Percentiles rank a stretch among this genome's conserved stretches.
phyloP scores from a whole-genome alignment of 1,140 invertebrate genomes.

The Drosophila guanche region DNA sequence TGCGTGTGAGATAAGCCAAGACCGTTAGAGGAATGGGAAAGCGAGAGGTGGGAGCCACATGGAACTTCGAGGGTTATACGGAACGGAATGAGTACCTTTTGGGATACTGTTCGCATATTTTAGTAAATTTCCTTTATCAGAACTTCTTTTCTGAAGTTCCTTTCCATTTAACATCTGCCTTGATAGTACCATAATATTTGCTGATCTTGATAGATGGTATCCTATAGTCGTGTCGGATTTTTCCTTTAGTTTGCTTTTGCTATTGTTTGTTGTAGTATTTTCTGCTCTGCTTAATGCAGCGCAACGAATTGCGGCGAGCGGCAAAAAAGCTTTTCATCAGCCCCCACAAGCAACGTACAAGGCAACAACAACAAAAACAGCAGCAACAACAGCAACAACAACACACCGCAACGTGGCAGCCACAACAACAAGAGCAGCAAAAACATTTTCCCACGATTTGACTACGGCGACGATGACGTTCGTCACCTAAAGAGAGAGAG shows the following conservation, averaged over 20 bases:
- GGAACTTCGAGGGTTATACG: too few species aligned
- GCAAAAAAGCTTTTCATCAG: slow-evolving; percentile 72
- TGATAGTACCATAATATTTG: too few species aligned
- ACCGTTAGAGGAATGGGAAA: neutral
- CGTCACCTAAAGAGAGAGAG: slow-evolving; percentile 37
- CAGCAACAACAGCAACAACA: slow-evolving; percentile 29
- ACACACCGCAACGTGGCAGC: slow-evolving; percentile 26
- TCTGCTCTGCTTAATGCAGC: slow-evolving; percentile 71
- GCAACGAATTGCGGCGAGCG: slow-evolving; percentile 71
- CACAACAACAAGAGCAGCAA: slow-evolving; percentile 14
- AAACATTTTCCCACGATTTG: slow-evolving; percentile 69
- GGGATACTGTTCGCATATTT: too few species aligned
- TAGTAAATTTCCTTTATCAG: too few species aligned
- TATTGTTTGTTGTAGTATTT: slow-evolving; percentile 34
- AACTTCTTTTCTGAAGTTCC: too few species aligned
- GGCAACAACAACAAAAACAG: slow-evolving; percentile 14
- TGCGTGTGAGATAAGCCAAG: slow-evolving; percentile 62
- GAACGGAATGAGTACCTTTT: too few species aligned
- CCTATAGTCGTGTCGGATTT: slow-evolving; percentile 12
- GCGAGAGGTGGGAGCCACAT: neutral
- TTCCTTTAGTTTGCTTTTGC: slow-evolving; percentile 8
- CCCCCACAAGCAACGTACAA: slow-evolving; percentile 58
- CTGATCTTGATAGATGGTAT: slow-evolving; percentile 26
- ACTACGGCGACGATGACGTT: slow-evolving; percentile 44
- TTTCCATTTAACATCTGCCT: too few species aligned